Percentiles rank a stretch among this genome's conserved stretches.
These are phyloP conservation scores for Malthinus flaveolus DNA, from an alignment of 2,888 invertebrate genomes.

Conservation along the genomic window DNA sequence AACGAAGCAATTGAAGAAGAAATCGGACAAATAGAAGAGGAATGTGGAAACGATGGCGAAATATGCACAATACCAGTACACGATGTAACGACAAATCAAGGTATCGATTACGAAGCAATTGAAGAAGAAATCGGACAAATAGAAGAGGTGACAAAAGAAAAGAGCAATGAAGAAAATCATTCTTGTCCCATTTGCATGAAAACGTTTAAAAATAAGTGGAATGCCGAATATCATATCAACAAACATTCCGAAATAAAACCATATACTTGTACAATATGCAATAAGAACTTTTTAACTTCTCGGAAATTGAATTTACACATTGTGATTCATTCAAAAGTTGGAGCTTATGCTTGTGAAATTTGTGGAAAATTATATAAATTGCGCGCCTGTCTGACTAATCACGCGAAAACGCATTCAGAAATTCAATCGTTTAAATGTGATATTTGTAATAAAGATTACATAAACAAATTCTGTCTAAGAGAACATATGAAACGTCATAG, in stretches of 20 bases:
- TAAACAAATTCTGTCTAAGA: slow-evolving; percentile 14
- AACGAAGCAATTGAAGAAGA: too few species aligned
- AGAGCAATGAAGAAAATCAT: slow-evolving; percentile 5
- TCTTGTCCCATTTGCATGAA: slow-evolving; percentile 24
- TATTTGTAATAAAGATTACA: slow-evolving; percentile 12
- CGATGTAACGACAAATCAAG: too few species aligned
- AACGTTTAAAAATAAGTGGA: slow-evolving; percentile 17
- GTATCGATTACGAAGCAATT: too few species aligned
- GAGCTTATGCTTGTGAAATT: slow-evolving; percentile 21
- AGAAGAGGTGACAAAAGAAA: background rate
- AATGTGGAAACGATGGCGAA: too few species aligned
- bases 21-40: too few species aligned
- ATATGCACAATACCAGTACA: too few species aligned
- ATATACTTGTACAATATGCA: slow-evolving; percentile 14
- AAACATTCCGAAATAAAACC: slow-evolving; percentile 22
- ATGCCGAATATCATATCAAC: slow-evolving; percentile 16
- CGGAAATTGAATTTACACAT: slow-evolving; percentile 20
- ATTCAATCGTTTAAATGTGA: slow-evolving; percentile 19
- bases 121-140: too few species aligned
- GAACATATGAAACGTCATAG: slow-evolving; percentile 23
- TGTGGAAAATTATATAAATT: slow-evolving; percentile 21
- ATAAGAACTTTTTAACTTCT: slow-evolving; percentile 20
- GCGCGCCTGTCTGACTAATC: slow-evolving; percentile 13
- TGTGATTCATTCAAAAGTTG: slow-evolving; percentile 17
- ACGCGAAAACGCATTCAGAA: slow-evolving; percentile 22